Evolutionary conservation across 2,888 invertebrate species (phyloP), one percentile per base, ranked within the genome.

Genomic region (Amblyjoppa fuscipennis): DNA sequence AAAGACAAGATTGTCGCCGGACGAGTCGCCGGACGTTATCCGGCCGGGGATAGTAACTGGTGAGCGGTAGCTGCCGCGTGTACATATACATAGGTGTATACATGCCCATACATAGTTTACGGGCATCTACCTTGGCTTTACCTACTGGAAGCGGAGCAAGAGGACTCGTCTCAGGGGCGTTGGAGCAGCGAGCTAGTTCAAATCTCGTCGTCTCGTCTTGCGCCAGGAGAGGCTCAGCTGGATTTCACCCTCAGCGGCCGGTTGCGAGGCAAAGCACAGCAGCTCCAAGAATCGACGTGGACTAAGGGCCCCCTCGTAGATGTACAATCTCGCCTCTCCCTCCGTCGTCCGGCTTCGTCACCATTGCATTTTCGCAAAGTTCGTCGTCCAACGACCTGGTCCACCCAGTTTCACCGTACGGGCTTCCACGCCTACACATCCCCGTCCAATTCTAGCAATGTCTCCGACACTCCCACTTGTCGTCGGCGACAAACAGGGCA

Each of bases 1-100:
- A 82, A 75, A 79, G 85, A 79, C 85, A 79, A 79, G 85, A 80
- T 85, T 56, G 70, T 49, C 70, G 38, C 70, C 79, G 78, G 71
- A 76, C 78, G 61, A 34, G 56, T 66, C 66, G 78, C 70, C 75
- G 66, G 34, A 51, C 38, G 49, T 13, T 64, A 51, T 34, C 49
- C 41, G 41, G 7, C 41, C 41, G 9, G 11, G 51, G 51, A 66
- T 25, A 51, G 66, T 66, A 38, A 76, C 75, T 25, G 51, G 64
- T 34, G 49, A 75, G 45, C n/a, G 1, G 16, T 13, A 3, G 16
- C 45, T 45, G 45, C 45, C 16, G 45, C 59, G 49, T 51, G 51
- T 28, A 31, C 53, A 51, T 49, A 9, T 20, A 64, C 59, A 75
- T 64, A 76, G 6, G 34, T 28, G 20, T 25, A 16, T 34, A 59